phyloP scores from a whole-genome alignment of 2,888 invertebrate genomes.

The Tuta absoluta region DNA sequence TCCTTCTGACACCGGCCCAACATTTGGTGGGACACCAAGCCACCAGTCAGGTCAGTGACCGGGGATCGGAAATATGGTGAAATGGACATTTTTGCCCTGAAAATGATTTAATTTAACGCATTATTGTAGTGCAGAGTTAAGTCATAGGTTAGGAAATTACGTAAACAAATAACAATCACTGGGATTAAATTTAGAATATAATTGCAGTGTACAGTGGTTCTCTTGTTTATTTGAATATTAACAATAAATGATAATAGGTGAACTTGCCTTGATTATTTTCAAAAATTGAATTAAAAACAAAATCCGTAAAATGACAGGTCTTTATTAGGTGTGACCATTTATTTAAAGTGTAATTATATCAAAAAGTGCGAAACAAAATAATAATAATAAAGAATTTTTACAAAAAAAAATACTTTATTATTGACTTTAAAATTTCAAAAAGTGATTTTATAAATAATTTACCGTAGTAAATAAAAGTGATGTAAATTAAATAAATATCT shows the following conservation, averaged over 20 bases:
- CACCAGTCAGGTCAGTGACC: constrained; percentile 86
- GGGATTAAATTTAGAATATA: background rate
- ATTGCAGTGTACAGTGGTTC: background rate
- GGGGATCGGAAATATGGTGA: constrained; percentile 86
- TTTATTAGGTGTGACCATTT: background rate
- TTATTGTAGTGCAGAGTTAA: constrained; percentile 32
- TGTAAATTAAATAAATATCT: too few relatives aligned
- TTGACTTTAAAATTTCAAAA: too few relatives aligned
- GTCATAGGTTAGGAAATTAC: constrained; percentile 51
- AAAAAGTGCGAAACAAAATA: too few relatives aligned
- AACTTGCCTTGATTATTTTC: constrained; percentile 23
- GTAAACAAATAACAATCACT: constrained; percentile 51
- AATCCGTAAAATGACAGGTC: background rate
- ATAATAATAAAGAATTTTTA: too few relatives aligned
- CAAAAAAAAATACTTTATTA: too few relatives aligned
- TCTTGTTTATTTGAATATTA: background rate
- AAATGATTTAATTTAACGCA: constrained; percentile 27
- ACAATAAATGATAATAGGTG: background rate
- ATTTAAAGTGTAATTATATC: background rate
- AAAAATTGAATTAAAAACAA: constrained; percentile 17
- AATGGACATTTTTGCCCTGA: constrained; percentile 75
- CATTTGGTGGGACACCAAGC: constrained; percentile 83
- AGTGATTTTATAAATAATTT: too few relatives aligned
- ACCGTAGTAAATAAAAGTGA: too few relatives aligned
- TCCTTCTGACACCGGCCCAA: constrained; percentile 84